Evolutionary conservation across 1,140 invertebrate genomes (phyloP).

Genomic region (Euglossa dilemma): DNA sequence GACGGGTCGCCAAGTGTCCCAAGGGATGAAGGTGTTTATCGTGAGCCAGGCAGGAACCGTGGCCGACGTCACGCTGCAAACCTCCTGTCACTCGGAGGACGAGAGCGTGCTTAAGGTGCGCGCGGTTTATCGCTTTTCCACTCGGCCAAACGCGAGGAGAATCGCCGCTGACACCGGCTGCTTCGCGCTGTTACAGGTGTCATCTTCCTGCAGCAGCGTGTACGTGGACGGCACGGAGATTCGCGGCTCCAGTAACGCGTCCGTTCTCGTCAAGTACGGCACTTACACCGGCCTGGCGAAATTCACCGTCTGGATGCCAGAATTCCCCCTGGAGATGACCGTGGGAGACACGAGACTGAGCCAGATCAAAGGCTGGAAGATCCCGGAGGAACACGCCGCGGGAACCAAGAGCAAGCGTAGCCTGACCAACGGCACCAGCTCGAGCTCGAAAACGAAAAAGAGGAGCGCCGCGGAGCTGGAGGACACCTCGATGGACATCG

Average conservation of each 20-base stretch:
- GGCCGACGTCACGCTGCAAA: conserved; percentile 97
- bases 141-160: too few relatives aligned
- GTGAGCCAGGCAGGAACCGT: conserved; percentile 96
- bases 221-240: conserved; percentile 98
- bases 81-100: conserved; percentile 96
- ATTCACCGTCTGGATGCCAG: conserved; percentile 98
- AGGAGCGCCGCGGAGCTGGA: conserved; percentile 71
- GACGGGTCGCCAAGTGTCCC: conserved; percentile 95
- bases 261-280: conserved; percentile 96
- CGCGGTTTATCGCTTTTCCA: conserved; percentile 30
- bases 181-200: conserved; percentile 87
- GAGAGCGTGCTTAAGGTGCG: conserved; percentile 97
- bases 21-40: conserved; percentile 97
- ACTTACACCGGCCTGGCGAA: conserved; percentile 93
- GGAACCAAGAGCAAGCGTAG: conserved; percentile 79
- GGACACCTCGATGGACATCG: conserved; percentile 63
- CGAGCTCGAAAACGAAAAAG: conserved; percentile 58
- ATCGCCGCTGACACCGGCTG: not conserved
- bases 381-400: conserved; percentile 88
- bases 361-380: conserved; percentile 94
- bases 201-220: conserved; percentile 97
- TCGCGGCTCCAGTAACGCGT: conserved; percentile 96
- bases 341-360: conserved; percentile 94
- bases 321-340: conserved; percentile 94
- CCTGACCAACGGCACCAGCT: conserved; percentile 68